Evolutionary conservation across 2,113 vertebrate genomes (phyloP), one percentile per base, ranked within the genome.

Genomic region (Anser brachyrhynchus): DNA sequence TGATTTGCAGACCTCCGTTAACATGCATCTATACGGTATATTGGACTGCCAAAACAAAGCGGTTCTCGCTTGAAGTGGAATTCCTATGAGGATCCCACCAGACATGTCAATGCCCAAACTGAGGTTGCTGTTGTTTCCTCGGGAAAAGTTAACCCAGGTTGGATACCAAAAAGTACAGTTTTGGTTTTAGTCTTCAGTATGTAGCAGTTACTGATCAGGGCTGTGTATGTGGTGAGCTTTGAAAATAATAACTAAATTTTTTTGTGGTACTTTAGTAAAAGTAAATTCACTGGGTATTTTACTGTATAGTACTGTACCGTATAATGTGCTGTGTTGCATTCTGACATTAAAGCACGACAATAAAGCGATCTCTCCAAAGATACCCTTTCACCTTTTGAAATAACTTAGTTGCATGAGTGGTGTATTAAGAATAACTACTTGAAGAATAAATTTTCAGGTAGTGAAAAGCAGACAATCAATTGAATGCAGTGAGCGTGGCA

Each of bases 61-160:
- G 0, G 29, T 66, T 72, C 61, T 85, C 57, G 25, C 43, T 49
- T 59, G 44, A 67, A 89, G 69, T 26, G 73, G 78, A 86, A 62
- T 86, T 96, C 49, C 0, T 54, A 71, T 83, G 83, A 95, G 57
- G 90, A 95, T 76, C 86, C 92, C 81, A 9, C 11, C 51, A 28
- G 86, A 76, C 58, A 41, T 26, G 72, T 81, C 94, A 58, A 61
- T 96, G 90, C 75, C 0, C 3, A 58, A 78, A 58, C 17, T 0
- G 80, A 94, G 73, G 46, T n/a, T 89, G 62, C 79, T 43, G 2
- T 31, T 79, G 57, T 54, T 43, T 89, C 83, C 85, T 59, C 33
- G 71, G 43, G 52, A 74, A 59, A 87, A 86, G 86, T 75, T 91
- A 67, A 79, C 79, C 72, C 96, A 97, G 95, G 96, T 95, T 57